A percentile compares a stretch with the other conserved stretches of the same genome.
phyloP scores from a whole-genome alignment of 2,113 vertebrate genomes.

The Vanacampus margaritifer region DNA sequence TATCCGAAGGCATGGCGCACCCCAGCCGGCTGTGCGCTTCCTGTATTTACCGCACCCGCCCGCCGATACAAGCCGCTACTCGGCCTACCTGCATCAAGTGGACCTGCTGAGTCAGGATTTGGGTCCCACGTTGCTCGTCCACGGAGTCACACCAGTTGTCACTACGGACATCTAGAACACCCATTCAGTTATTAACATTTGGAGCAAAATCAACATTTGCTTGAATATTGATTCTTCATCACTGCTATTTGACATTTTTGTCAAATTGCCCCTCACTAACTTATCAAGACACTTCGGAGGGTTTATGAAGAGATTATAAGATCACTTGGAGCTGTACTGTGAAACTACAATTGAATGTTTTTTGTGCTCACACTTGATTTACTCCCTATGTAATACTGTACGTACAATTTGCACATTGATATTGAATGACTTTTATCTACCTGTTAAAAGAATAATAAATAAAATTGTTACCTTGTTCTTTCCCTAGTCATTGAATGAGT shows the following conservation, averaged over 20 bases:
- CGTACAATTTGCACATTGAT: neutral
- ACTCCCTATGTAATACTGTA: neutral
- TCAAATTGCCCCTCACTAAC: neutral
- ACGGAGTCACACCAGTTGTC: constrained; percentile 81
- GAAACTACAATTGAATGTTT: neutral
- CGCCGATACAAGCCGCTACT: constrained; percentile 63
- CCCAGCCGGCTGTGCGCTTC: constrained; percentile 74
- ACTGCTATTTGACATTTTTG: neutral
- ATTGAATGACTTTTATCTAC: neutral
- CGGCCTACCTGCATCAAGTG: constrained; percentile 77
- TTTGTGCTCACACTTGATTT: neutral
- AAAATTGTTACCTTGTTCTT: neutral
- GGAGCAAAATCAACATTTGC: neutral
- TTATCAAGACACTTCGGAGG: neutral
- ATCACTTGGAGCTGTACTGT: too few relatives aligned
- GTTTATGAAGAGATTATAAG: neutral
- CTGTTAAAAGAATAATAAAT: neutral
- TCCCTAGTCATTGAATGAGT: neutral
- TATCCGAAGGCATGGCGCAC: constrained; percentile 38
- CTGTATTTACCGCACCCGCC: constrained; percentile 81
- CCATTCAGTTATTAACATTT: too few relatives aligned
- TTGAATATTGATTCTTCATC: neutral
- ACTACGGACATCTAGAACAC: constrained; percentile 80
- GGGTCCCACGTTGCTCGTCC: constrained; percentile 82
- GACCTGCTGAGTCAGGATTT: constrained; percentile 78